phyloP scores from a whole-genome alignment of 2,113 vertebrate genomes.

The Collichthys lucidus region DNA sequence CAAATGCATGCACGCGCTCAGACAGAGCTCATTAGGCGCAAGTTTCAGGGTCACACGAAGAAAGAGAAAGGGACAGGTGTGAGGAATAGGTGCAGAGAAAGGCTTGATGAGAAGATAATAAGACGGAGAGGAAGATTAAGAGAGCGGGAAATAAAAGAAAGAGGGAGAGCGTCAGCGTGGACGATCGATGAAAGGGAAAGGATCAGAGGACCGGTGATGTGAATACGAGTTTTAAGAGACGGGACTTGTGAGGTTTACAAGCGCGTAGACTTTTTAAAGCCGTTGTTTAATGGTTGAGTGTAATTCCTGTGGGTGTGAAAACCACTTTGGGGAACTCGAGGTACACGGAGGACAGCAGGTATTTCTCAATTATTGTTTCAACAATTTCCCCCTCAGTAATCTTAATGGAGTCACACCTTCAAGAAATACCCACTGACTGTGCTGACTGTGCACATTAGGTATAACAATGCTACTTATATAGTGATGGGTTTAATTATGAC shows the following conservation, averaged over 20 bases:
- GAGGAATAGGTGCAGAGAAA: conserved; percentile 38
- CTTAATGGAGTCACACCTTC: background rate
- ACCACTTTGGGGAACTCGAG: conserved; percentile 20
- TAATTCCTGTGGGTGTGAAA: conserved; percentile 31
- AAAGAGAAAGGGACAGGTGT: conserved; percentile 40
- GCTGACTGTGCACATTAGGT: background rate
- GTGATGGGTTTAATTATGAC: no score
- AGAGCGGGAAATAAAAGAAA: conserved; percentile 26
- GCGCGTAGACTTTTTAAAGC: conserved; percentile 42
- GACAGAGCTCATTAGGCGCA: conserved; percentile 53
- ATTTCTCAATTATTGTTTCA: background rate
- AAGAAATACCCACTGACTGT: background rate
- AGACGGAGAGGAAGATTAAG: conserved; percentile 17
- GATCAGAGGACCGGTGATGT: background rate
- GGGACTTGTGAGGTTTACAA: conserved; percentile 50
- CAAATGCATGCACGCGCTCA: conserved; percentile 17
- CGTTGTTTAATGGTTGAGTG: conserved; percentile 43
- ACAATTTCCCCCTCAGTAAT: background rate
- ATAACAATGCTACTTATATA: background rate
- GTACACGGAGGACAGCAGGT: background rate
- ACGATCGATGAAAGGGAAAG: background rate
- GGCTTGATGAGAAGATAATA: conserved; percentile 54
- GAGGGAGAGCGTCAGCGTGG: background rate
- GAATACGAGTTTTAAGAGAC: conserved; percentile 29
- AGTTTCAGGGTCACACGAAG: conserved; percentile 55